Conservation (phyloP, 2,797 vertebrate genomes). For the Macroramphosus scolopax region DNA sequence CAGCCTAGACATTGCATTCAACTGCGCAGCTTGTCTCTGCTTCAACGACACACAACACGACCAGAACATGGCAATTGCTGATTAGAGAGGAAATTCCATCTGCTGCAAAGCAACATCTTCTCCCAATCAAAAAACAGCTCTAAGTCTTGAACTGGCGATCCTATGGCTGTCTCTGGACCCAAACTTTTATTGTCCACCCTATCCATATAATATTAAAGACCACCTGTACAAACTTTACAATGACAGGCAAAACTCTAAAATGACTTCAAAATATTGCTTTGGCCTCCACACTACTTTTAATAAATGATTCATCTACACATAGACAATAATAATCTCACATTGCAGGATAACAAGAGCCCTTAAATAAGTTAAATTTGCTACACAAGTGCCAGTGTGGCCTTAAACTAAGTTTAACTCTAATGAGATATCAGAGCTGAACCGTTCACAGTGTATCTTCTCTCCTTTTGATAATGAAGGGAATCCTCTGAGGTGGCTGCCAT, state of each 20-base stretch:
- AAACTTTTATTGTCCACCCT: slow-evolving; percentile 25
- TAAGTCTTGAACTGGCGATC: slow-evolving; percentile 35
- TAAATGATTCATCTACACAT: not conserved
- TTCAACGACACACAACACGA: slow-evolving; percentile 65
- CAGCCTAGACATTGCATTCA: slow-evolving; percentile 61
- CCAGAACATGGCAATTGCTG: slow-evolving; percentile 70
- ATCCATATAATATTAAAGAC: slow-evolving; percentile 48
- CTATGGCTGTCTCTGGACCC: slow-evolving; percentile 18
- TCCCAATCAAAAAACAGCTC: slow-evolving; percentile 52
- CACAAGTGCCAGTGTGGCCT: slow-evolving; percentile 52
- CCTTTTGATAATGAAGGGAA: slow-evolving; percentile 60
- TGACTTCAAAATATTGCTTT: slow-evolving; percentile 54
- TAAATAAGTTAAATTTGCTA: slow-evolving; percentile 61
- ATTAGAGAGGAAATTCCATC: slow-evolving; percentile 65
- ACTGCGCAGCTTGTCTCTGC: slow-evolving; percentile 65
- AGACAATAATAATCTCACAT: slow-evolving; percentile 6
- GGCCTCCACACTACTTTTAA: slow-evolving; percentile 45
- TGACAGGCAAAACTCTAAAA: slow-evolving; percentile 36
- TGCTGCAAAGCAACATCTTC: slow-evolving; percentile 39
- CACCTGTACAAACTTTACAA: slow-evolving; percentile 48
- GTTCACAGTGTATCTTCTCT: slow-evolving; percentile 52
- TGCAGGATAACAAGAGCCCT: slow-evolving; percentile 42
- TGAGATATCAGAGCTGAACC: slow-evolving; percentile 60
- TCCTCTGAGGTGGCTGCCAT: slow-evolving; percentile 56
- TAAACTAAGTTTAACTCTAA: slow-evolving; percentile 64